Conservation (phyloP, 2,113 vertebrate species). For the Oncorhynchus kisutch region DNA sequence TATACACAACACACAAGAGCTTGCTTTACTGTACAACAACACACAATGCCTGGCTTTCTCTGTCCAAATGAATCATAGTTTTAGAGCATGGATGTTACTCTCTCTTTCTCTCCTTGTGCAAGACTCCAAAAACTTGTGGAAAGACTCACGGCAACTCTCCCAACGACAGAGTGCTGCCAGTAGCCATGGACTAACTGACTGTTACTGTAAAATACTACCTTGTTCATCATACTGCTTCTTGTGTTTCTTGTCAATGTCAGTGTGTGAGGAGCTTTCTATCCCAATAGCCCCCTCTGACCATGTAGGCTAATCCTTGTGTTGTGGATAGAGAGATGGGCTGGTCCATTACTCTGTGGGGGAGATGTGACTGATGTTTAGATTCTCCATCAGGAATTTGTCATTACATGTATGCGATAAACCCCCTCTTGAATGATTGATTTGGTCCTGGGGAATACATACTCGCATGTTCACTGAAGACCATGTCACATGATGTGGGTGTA, state of each 20-base stretch:
- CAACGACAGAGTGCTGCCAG: constrained; percentile 37
- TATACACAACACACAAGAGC: constrained; percentile 23
- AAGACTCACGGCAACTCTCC: constrained; percentile 39
- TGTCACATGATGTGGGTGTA: neutral
- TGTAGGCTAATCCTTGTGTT: neutral
- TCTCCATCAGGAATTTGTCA: neutral
- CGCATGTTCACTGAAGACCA: constrained; percentile 1
- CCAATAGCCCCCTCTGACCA: neutral
- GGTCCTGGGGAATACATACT: neutral
- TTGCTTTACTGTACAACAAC: constrained; percentile 10
- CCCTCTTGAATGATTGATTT: constrained; percentile 10
- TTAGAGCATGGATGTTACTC: constrained; percentile 27
- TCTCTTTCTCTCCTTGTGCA: neutral
- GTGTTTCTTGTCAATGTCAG: neutral
- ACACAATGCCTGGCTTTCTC: constrained; percentile 36
- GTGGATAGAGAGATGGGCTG: neutral
- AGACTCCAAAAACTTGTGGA: neutral
- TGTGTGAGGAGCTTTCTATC: neutral
- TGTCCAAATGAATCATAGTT: neutral
- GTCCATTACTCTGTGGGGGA: neutral
- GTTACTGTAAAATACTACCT: constrained; percentile 59
- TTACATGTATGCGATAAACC: constrained; percentile 8
- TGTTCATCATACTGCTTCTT: constrained; percentile 16
- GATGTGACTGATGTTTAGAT: neutral
- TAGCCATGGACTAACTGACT: constrained; percentile 78